Evolutionary conservation across 2,113 vertebrate species (phyloP).

Genomic region (Baryphthengus martii): DNA sequence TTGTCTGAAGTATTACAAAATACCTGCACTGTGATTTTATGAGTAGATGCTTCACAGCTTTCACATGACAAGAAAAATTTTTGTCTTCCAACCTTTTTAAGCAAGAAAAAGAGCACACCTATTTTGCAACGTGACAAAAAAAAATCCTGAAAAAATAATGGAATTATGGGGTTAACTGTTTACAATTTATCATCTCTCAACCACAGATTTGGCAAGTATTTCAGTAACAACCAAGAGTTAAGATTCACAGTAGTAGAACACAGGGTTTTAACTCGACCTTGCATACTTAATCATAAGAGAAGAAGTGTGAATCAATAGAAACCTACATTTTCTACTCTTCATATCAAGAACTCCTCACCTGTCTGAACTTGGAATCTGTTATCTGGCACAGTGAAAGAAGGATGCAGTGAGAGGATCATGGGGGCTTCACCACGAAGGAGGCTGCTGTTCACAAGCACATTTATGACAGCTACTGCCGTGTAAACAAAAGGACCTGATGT

Average conservation of each 20-base stretch:
- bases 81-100: not conserved
- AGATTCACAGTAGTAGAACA: not conserved
- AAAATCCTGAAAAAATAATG: not conserved
- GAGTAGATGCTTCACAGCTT: not conserved
- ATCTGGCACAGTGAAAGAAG: constrained; percentile 78
- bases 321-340: not conserved
- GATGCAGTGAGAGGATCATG: constrained; percentile 81
- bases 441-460: constrained; percentile 76
- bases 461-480: constrained; percentile 90
- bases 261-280: not conserved
- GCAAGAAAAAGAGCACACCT: not conserved
- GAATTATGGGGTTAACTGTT: not conserved
- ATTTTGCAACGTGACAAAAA: not conserved
- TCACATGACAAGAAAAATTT: not conserved
- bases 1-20: not conserved
- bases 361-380: constrained; percentile 89
- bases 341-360: constrained; percentile 72
- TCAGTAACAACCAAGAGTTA: not conserved
- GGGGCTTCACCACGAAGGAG: constrained; percentile 71
- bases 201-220: accelerated
- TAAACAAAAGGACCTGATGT: constrained; percentile 90
- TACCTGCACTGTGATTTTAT: not conserved
- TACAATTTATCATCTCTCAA: not conserved
- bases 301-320: not conserved
- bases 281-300: not conserved